Evolutionary conservation across 2,888 invertebrate genomes (phyloP).

Genomic region (Cryptus viduatorius): DNA sequence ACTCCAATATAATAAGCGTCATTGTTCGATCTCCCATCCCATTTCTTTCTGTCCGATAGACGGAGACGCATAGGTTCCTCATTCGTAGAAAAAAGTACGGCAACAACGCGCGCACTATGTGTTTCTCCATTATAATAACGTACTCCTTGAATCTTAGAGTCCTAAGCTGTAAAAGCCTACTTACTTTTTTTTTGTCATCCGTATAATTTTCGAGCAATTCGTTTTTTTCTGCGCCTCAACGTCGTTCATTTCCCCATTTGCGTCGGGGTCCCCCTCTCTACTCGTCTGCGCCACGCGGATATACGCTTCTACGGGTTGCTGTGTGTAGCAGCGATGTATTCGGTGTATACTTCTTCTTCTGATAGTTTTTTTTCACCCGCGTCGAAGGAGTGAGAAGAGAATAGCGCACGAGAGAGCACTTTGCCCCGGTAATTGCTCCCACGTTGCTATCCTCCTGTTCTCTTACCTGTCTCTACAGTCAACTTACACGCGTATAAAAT

Average conservation of each 20-base stretch:
- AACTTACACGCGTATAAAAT: not conserved
- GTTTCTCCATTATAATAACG: slow-evolving; percentile 13
- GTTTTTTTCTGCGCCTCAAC: not conserved
- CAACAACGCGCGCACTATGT: not conserved
- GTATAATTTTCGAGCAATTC: slow-evolving; percentile 14
- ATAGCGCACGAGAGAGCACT: slow-evolving; percentile 27
- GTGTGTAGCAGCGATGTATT: not conserved
- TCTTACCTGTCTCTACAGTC: not conserved
- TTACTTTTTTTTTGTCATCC: slow-evolving; percentile 14
- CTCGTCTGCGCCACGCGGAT: slow-evolving; percentile 3
- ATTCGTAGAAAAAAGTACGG: slow-evolving; percentile 18
- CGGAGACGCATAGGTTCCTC: not conserved
- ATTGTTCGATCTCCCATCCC: slow-evolving; percentile 10
- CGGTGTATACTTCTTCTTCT: not conserved
- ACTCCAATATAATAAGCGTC: not conserved
- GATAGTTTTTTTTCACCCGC: slow-evolving; percentile 22
- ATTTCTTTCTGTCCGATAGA: not conserved
- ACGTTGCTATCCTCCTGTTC: slow-evolving; percentile 20
- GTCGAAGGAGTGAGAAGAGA: slow-evolving; percentile 13
- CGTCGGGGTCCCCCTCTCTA: not conserved
- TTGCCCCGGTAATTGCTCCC: slow-evolving; percentile 30
- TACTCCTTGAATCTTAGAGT: slow-evolving; percentile 16
- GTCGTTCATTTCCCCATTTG: slow-evolving; percentile 22
- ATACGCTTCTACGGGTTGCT: not conserved
- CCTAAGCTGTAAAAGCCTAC: not conserved